A percentile compares a stretch with the other conserved stretches of the same genome.
Conservation (phyloP, 1,140 invertebrate genomes). For the Drosophila sulfurigaster region DNA sequence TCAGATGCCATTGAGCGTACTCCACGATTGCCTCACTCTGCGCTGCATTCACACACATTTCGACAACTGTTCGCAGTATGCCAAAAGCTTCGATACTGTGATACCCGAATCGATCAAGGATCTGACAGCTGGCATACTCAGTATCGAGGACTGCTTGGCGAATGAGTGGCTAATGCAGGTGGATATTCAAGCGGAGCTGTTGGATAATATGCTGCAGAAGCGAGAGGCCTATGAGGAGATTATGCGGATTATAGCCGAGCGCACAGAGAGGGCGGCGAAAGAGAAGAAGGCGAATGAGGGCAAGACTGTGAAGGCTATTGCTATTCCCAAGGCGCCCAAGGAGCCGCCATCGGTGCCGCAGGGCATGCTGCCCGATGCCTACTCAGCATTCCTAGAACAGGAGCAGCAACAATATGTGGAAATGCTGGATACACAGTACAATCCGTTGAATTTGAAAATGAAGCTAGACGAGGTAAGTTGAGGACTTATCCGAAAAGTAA, state of each 20-base stretch:
- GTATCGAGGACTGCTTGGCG: slow-evolving; percentile 55
- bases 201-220: slow-evolving; percentile 32
- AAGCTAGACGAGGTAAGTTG: slow-evolving; percentile 48
- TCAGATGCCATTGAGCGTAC: slow-evolving; percentile 60
- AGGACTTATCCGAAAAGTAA: no score
- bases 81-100: slow-evolving; percentile 60
- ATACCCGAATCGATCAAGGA: slow-evolving; percentile 15
- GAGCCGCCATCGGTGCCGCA: slow-evolving; percentile 34
- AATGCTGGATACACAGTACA: slow-evolving; percentile 55
- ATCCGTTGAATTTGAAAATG: slow-evolving; percentile 57
- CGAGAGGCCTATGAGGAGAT: slow-evolving; percentile 59
- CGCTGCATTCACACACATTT: slow-evolving; percentile 68
- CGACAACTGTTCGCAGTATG: slow-evolving; percentile 63
- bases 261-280: slow-evolving; percentile 36
- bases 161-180: slow-evolving; percentile 67
- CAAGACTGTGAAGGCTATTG: background rate
- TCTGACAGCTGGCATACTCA: slow-evolving; percentile 59
- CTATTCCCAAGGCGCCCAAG: slow-evolving; percentile 59
- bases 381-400: slow-evolving; percentile 37
- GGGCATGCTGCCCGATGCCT: slow-evolving; percentile 59
- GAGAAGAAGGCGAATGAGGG: slow-evolving; percentile 17
- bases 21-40: slow-evolving; percentile 65
- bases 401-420: slow-evolving; percentile 62
- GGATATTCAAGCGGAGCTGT: slow-evolving; percentile 49
- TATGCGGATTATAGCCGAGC: slow-evolving; percentile 43